Conservation (phyloP, 2,113 vertebrate species). For the rat (Rattus norvegicus) region DNA sequence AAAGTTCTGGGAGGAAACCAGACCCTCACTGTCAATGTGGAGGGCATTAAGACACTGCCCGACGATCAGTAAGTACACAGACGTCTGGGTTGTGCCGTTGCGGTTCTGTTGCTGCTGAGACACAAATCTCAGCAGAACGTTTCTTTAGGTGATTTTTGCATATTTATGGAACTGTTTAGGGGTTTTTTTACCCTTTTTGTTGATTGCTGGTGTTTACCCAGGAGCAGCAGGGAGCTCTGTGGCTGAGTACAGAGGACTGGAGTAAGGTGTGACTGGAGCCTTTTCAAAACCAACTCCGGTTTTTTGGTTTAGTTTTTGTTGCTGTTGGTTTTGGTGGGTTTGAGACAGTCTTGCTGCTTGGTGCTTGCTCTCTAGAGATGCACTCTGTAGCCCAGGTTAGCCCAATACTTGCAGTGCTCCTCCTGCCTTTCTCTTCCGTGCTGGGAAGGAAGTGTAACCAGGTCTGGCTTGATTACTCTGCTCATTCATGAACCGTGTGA, state of each 20-base stretch:
- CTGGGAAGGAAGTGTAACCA: too few relatives aligned
- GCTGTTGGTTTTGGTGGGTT: not conserved
- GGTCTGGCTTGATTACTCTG: not conserved
- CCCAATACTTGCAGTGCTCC: not conserved
- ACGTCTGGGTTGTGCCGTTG: not conserved
- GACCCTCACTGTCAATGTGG: slow-evolving; percentile 94
- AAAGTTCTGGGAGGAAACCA: slow-evolving; percentile 95
- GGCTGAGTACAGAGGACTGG: not conserved
- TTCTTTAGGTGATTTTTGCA: slow-evolving; percentile 10
- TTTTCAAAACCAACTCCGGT: slow-evolving; percentile 1
- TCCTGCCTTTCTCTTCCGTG: not conserved
- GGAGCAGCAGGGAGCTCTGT: not conserved
- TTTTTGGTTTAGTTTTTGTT: not conserved
- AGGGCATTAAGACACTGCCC: slow-evolving; percentile 94
- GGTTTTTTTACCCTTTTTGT: not conserved
- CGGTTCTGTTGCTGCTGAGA: slow-evolving; percentile 31
- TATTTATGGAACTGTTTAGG: not conserved
- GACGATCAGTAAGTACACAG: slow-evolving; percentile 94
- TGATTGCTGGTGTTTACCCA: slow-evolving; percentile 37
- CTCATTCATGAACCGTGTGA: not conserved
- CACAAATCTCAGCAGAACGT: slow-evolving; percentile 28
- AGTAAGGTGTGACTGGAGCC: not conserved
- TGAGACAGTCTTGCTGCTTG: not conserved
- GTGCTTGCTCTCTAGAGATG: not conserved
- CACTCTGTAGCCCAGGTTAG: not conserved